Evolutionary conservation across 2,888 invertebrate species (phyloP), one percentile per base, ranked within the genome.

Genomic region (Agriopis aurantiaria): DNA sequence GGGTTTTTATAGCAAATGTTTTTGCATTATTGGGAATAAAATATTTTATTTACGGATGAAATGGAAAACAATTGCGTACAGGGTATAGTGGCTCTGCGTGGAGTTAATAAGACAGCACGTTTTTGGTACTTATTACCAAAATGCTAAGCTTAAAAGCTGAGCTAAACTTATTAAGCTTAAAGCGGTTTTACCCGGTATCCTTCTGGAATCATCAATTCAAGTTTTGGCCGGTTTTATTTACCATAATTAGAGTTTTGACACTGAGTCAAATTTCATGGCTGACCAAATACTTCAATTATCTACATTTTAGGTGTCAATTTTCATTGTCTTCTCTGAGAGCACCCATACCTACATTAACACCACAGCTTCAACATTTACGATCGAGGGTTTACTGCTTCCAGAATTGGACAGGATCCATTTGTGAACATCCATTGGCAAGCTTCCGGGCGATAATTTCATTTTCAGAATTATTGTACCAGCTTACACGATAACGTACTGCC

Each of bases 391-490:
- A 58, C 46, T 62, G 45, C 33, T 7, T 59, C 48, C 23, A 71
- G 53, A 58, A 62, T 62, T 68, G 68, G 64, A 53, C 70, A 41
- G 63, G 52, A 43, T 66, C 70, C 66, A 70, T 66, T 66, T 53
- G 45, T 23, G 46, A 57, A 51, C 58, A 10, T 3, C 57, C 63
- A 57, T 68, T 68, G 68, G 60, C 68, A 71, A 57, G 63, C 43
- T 64, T 57, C 56, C 41, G 23, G 58, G 68, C 49, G 52, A 71
- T 71, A 71, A 71, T 68, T 71, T 71, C 65, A 71, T 71, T 71
- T 65, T 46, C 41, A n/a, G 58, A 62, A 71, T 71, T 65, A 70
- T 66, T 58, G 46, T 43, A n/a, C 57, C 41, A 8, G 60, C 60
- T 65, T 63, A 63, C 33, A 59, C 43, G 68, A 55, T 69, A 65